Base-by-base conservation (phyloP, 2,113 vertebrate genomes). In the Callipepla californica region DNA sequence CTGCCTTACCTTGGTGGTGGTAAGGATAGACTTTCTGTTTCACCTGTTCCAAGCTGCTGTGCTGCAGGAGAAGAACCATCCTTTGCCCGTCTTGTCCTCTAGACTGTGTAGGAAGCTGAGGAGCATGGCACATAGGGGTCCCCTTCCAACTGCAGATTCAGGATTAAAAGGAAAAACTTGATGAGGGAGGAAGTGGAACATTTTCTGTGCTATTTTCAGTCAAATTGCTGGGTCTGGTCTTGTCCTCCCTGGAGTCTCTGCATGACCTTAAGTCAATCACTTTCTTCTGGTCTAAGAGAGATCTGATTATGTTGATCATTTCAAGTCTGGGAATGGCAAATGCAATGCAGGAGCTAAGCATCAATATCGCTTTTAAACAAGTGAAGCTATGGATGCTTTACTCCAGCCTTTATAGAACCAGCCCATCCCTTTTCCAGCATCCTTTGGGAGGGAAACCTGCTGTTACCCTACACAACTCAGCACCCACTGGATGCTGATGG, bases 391-490 rank as follows among this genome's bases (percentile, higher is more conserved):
- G 2, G 69, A 2, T 77, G 42, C 53, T 38, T 42, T 42, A 70
- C 61, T 69, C 55, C 73, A 50, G 4, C 26, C 23, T 50, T 45
- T 4, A 13, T 2, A 50, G 80, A 32, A 67, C 14, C 36, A 21
- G 59, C 25, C 42, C n/a, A 7, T 15, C 22, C 20, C 12, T 44
- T 38, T 18, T 11, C 45, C 40, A 16, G 28, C 19, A 19, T 18
- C 36, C 22, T 44, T 14, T 34, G 63, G 40, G 67, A 59, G 53
- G 30, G 61, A 55, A 82, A 62, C 8, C 6, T 32, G 40, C 62
- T 40, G 8, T 23, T 1, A 0, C 23, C 15, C 19, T 28, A 6
- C 32, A 48, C 25, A 13, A 32, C 0, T 0, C 51, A 69, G 36
- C 22, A 28, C 14, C 50, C 44, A 22, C 44, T 0, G 1, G 34